phyloP scores from a whole-genome alignment of 2,797 vertebrate genomes.

The Sebastes cheni region DNA sequence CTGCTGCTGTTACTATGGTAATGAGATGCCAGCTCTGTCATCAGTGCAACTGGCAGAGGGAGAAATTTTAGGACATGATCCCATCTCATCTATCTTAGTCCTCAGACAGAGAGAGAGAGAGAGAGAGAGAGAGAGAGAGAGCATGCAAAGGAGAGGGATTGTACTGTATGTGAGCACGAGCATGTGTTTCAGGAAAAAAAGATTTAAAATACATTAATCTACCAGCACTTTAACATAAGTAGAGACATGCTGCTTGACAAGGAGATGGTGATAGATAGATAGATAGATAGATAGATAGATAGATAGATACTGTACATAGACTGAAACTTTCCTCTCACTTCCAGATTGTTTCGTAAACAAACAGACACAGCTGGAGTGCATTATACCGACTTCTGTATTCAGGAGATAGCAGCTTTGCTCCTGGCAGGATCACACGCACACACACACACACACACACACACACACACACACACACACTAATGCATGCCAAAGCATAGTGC shows the following conservation, averaged over 20 bases:
- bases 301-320: background rate
- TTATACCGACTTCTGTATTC: constrained; percentile 48
- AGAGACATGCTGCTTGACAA: background rate
- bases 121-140: background rate
- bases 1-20: constrained; percentile 67
- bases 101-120: background rate
- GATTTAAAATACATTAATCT: background rate
- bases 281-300: background rate
- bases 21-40: constrained; percentile 61
- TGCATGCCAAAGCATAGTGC: constrained; percentile 31
- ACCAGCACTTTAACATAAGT: background rate
- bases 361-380: constrained; percentile 14
- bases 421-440: constrained; percentile 10
- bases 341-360: background rate
- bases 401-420: constrained; percentile 44
- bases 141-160: constrained; percentile 8
- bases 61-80: constrained; percentile 65
- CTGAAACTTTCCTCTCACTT: background rate
- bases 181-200: background rate
- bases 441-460: background rate
- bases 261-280: background rate
- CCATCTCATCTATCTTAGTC: constrained; percentile 49
- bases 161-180: background rate
- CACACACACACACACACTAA: constrained; percentile 2
- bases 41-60: constrained; percentile 53